These are phyloP conservation scores for Ips typographus DNA, from an alignment of 1,140 invertebrate genomes.

Conservation along the genomic window DNA sequence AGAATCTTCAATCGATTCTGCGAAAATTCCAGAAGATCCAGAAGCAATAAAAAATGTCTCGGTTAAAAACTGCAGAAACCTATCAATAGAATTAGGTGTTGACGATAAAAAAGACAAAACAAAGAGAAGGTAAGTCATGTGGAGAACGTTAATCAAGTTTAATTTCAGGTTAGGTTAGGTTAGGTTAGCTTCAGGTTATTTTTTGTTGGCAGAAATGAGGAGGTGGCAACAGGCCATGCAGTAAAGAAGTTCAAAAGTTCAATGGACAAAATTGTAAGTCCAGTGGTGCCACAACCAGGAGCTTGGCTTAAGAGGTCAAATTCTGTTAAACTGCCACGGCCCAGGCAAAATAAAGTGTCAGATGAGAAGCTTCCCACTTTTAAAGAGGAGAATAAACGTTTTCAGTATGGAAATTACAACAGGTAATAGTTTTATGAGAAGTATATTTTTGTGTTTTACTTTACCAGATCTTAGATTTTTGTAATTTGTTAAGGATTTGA, in stretches of 20 bases:
- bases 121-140: constrained; percentile 36
- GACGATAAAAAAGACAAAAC: constrained; percentile 39
- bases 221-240: constrained; percentile 40
- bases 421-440: constrained; percentile 55
- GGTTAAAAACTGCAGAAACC: constrained; percentile 13
- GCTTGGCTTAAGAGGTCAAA: constrained; percentile 64
- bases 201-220: constrained; percentile 21
- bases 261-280: constrained; percentile 90
- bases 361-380: constrained; percentile 64
- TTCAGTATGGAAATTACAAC: constrained; percentile 95
- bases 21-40: constrained; percentile 47
- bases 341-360: constrained; percentile 43
- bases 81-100: constrained; percentile 12
- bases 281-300: constrained; percentile 85
- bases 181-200: neutral
- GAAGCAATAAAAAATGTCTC: constrained; percentile 5
- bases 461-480: neutral
- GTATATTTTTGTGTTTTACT: neutral
- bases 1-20: constrained; percentile 46
- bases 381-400: constrained; percentile 72
- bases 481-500: too few relatives aligned
- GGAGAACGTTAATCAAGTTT: neutral
- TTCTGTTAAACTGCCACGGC: constrained; percentile 44
- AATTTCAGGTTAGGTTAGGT: constrained; percentile 2
- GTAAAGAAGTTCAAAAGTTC: constrained; percentile 63